These are phyloP conservation scores for Helicoverpa zea DNA, from an alignment of 1,140 invertebrate species.

Conservation along the genomic window DNA sequence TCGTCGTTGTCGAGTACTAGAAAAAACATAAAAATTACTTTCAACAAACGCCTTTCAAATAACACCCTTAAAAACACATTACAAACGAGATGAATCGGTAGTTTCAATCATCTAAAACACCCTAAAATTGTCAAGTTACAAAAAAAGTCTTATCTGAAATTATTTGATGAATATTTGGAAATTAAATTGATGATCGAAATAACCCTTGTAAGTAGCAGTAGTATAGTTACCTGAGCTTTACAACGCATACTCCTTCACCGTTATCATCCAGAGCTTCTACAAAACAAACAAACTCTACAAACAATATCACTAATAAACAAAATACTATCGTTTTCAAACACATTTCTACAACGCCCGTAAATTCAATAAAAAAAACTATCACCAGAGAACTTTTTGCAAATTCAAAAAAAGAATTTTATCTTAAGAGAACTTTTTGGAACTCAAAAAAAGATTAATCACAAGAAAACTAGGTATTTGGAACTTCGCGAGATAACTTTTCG, in stretches of 20 bases:
- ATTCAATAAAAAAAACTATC: background rate
- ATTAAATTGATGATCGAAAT: too few species aligned
- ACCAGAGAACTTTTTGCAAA: background rate
- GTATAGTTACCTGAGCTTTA: slow-evolving; percentile 61
- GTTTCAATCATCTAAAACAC: too few species aligned
- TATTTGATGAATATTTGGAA: too few species aligned
- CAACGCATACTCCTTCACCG: slow-evolving; percentile 65
- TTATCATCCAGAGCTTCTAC: slow-evolving; percentile 55
- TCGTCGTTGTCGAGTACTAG: slow-evolving; percentile 63
- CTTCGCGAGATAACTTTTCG: too few species aligned
- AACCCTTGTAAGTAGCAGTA: too few species aligned
- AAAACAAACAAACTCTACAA: slow-evolving; percentile 48
- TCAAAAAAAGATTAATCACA: too few species aligned
- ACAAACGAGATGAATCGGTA: background rate
- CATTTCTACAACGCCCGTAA: background rate
- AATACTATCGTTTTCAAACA: slow-evolving; percentile 36
- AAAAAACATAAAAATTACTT: background rate
- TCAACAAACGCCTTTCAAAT: background rate
- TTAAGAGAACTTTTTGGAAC: too few species aligned
- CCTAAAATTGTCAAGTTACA: too few species aligned
- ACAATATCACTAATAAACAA: slow-evolving; percentile 53
- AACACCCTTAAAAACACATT: too few species aligned
- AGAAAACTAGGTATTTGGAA: too few species aligned
- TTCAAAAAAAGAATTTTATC: background rate
- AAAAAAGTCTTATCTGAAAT: too few species aligned